A percentile compares a stretch with the other conserved stretches of the same genome.
Evolutionary conservation across 2,888 invertebrate genomes (phyloP).

Genomic region (Muschampia plurimacula): DNA sequence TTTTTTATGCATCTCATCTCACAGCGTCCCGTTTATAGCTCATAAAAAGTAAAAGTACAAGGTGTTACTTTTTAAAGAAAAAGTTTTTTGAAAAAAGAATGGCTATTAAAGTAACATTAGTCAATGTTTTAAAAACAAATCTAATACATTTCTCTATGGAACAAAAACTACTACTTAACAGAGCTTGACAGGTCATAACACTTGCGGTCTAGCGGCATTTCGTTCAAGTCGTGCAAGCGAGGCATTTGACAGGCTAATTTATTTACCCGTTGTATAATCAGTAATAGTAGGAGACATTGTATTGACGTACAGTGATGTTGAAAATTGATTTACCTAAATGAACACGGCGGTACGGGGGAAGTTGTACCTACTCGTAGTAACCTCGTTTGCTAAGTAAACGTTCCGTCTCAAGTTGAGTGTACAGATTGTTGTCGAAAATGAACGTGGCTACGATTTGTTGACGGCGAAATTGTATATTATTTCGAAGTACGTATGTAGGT

Average conservation of each 20-base stretch:
- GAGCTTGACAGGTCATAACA: slow-evolving; percentile 16
- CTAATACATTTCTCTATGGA: not conserved
- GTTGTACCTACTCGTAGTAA: slow-evolving; percentile 17
- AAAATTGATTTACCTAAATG: slow-evolving; percentile 48
- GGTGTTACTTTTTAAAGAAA: not conserved
- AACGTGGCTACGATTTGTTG: not conserved
- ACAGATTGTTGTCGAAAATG: slow-evolving; percentile 14
- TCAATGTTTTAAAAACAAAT: not conserved
- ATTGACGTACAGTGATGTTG: slow-evolving; percentile 40
- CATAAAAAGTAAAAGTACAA: too few relatives aligned
- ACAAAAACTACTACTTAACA: not conserved
- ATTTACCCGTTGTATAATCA: slow-evolving; percentile 43
- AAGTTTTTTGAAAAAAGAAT: not conserved
- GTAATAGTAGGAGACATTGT: slow-evolving; percentile 43
- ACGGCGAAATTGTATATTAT: not conserved
- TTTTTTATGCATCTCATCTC: too few relatives aligned
- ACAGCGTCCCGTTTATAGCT: too few relatives aligned
- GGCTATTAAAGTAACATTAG: not conserved
- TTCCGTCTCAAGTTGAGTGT: slow-evolving; percentile 1
- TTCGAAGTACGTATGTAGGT: not conserved
- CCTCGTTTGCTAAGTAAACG: slow-evolving; percentile 33
- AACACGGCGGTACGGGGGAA: slow-evolving; percentile 38
- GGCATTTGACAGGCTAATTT: slow-evolving; percentile 43
- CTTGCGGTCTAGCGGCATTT: slow-evolving; percentile 25
- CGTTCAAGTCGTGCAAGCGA: slow-evolving; percentile 32